Evolutionary conservation across 2,888 invertebrate species (phyloP), one percentile per base, ranked within the genome.

Genomic region (Zhengitettix transpicula): DNA sequence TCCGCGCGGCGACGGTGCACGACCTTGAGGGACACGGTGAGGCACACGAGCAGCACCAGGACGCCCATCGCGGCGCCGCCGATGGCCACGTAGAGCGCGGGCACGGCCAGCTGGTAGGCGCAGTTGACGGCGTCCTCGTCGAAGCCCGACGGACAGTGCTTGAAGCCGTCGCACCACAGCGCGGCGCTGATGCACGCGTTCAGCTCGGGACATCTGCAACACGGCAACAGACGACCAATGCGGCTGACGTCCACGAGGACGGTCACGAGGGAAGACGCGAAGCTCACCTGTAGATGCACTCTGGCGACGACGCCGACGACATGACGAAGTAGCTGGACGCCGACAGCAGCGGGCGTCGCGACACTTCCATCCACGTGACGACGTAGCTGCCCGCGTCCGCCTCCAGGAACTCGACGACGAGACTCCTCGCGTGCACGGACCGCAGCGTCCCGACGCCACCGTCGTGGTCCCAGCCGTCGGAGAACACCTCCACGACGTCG

Each of bases 111-210:
- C 61, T 81, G 81, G 65, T 84, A 82, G 40, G 85, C 82, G 70
- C 87, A 87, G 68, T 87, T 87, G 1, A 81, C 78, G 67, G 87
- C 86, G 65, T 85, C 84, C 73, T 89, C 88, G 70, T 89, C 89
- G 71, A 81, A 87, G 1, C 89, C 88, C 8, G 87, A 86, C 14
- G 88, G 89, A 69, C 89, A 89, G 68, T 89, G 87, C 1, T 80
- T 75, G 52, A 83, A 78, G 0, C 88, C 87, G 69, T 89, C 89
- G 71, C 89, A 89, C 88, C 89, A 88, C 8, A 89, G 71, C 1
- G 83, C 80, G 1, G 85, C 78, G 63, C 84, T 85, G 67, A 89
- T 88, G 71, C 89, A 89, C 0, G 88, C 88, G 63, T 87, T 85
- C 58, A 89, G 74, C 70, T 89, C 88, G 1, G 88, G 88, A 68